Evolutionary conservation across 2,113 vertebrate species (phyloP), one percentile per base, ranked within the genome.

Genomic region (Bostrychus sinensis): DNA sequence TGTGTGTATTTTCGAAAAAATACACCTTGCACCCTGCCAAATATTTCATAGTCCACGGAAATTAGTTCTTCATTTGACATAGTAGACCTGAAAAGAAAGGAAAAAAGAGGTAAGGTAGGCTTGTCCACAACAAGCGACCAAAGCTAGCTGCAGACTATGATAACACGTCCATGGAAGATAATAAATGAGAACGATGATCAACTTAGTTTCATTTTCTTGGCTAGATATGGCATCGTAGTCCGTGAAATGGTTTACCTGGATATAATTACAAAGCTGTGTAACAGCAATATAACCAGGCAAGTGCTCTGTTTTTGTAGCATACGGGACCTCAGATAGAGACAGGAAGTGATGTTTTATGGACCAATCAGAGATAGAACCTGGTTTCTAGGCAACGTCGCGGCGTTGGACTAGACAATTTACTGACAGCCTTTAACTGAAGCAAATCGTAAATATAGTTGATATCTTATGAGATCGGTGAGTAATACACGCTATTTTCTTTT

Each of bases 1-100:
- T 98, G 95, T 0, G 97, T 96, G 86, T 95, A 92, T 86, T 98
- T 98, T 59, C 95, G 93, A 83, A 98, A 98, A 88, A 98, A 98
- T 42, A 98, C 96, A 20, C 95, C 94, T 88, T 98, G 96, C 46
- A 98, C 96, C 81, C 82, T 95, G 56, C 96, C 96, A 83, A 73
- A 94, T 69, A 98, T 82, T 80, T 98, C 95, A 72, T 96, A 98
- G 74, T 98, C 94, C 89, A 98, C 92, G 0, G 95, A 96, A 36
- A 97, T 5, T 1, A 97, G 64, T 0, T 89, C 91, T 62, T 92
- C 89, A 55, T 82, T 84, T 28, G 93, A 93, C 96, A 98, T 98
- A 65, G 10, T 65, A 85, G 34, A 41, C 7, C 83, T 66, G 17
- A 22, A 84, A 81, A 64, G 14, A 51, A 14, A 43, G 17, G 25